Evolutionary conservation across 2,888 invertebrate genomes (phyloP).

Genomic region (Altica lythri): DNA sequence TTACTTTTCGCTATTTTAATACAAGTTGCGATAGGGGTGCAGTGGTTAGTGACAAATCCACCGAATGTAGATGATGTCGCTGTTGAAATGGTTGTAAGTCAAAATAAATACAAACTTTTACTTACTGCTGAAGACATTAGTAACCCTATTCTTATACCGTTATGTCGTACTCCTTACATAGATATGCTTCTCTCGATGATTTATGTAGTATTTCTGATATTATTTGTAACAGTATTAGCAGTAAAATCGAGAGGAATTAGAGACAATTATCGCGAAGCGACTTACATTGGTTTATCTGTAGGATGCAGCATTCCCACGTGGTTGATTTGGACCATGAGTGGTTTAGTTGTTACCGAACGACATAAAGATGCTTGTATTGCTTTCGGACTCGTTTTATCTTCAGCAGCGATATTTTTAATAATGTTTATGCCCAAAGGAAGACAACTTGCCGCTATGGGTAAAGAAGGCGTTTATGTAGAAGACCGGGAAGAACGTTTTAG

Average conservation of each 20-base stretch:
- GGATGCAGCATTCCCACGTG: constrained; percentile 87
- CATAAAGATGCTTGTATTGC: constrained; percentile 88
- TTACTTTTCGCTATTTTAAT: constrained; percentile 90
- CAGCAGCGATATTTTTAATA: constrained; percentile 83
- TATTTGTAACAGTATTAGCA: constrained; percentile 83
- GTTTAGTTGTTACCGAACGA: constrained; percentile 75
- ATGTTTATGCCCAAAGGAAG: constrained; percentile 95
- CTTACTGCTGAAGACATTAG: constrained; percentile 52
- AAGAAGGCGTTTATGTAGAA: constrained; percentile 82
- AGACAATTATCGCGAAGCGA: constrained; percentile 92
- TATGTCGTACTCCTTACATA: constrained; percentile 71
- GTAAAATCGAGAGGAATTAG: constrained; percentile 85
- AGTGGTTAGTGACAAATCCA: constrained; percentile 84
- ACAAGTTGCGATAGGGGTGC: constrained; percentile 82
- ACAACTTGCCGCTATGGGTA: constrained; percentile 89
- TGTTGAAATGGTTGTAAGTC: constrained; percentile 49
- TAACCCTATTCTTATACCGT: constrained; percentile 49
- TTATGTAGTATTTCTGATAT: constrained; percentile 82
- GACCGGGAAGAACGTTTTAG: constrained; percentile 84
- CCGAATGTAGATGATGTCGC: constrained; percentile 64
- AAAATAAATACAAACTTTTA: constrained; percentile 53
- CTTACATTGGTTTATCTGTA: constrained; percentile 87
- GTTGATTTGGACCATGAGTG: constrained; percentile 84
- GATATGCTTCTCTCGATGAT: constrained; percentile 78
- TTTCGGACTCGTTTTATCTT: constrained; percentile 84